phyloP scores from a whole-genome alignment of 2,113 vertebrate species.

The Actenoides lindsayi region DNA sequence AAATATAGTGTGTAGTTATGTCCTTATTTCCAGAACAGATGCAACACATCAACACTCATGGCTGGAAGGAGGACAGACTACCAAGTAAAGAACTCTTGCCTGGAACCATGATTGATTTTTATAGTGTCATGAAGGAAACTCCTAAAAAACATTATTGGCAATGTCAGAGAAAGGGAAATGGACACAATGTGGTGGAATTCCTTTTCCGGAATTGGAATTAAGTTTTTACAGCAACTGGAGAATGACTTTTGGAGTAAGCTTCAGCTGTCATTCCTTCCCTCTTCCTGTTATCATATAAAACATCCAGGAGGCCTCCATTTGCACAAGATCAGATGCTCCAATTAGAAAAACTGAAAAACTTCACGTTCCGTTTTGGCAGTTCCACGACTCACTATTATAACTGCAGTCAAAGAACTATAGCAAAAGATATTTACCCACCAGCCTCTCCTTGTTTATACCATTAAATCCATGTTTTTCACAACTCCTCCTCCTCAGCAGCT shows the following conservation, averaged over 20 bases:
- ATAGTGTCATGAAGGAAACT: neutral
- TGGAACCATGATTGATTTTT: neutral
- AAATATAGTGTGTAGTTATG: neutral
- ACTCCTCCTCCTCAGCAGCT: neutral
- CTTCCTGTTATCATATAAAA: neutral
- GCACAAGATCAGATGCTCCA: neutral
- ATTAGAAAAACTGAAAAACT: neutral
- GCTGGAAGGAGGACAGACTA: neutral
- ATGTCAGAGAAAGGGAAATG: neutral
- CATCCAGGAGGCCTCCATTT: neutral
- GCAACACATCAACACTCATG: neutral
- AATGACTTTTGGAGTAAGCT: neutral
- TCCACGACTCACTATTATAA: neutral
- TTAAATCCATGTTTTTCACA: neutral
- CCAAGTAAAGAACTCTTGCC: neutral
- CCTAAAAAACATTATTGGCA: neutral
- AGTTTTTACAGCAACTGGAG: neutral
- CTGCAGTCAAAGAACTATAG: neutral
- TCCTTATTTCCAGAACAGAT: slow-evolving; percentile 38
- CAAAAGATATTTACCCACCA: neutral
- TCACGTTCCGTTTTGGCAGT: neutral
- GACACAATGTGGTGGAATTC: neutral
- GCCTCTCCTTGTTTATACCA: neutral
- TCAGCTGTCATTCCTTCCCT: neutral
- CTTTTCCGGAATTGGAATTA: neutral